Evolutionary conservation across 2,113 vertebrate genomes (phyloP), one percentile per base, ranked within the genome.

Genomic region (Onychostoma macrolepis): DNA sequence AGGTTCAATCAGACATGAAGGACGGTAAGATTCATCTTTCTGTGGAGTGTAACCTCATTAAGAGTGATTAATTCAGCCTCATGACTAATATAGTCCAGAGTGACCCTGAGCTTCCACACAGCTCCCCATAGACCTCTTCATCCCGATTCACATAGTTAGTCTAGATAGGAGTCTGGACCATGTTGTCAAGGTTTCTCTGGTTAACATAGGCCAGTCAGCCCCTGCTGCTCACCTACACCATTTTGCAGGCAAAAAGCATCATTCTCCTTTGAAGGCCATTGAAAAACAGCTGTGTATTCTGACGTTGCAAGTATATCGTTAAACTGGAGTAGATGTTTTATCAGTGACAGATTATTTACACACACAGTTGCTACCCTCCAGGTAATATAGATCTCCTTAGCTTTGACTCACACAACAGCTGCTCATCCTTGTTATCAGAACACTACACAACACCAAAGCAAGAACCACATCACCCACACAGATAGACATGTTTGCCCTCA

Each of bases 21-120:
- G 87, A 88, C 81, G 3, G 76, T 88, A 89, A 88, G 86, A 93
- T 95, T 92, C 88, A 91, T 94, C 92, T 93, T 91, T 88, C 87
- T 89, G 91, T 41, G 88, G 92, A 93, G 92, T 93, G 91, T 91
- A 94, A 92, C 91, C 92, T 94, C 92, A 93, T 95, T 94, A 93
- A 80, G 89, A 93, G 90, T 91, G 93, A 95, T 95, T 92, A 93
- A 94, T 92, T 91, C 88, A 80, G 86, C 69, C 36, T 13, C 19
- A n/a, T 88, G 71, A 88, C 80, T 65, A 88, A 58, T 65, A 7
- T 38, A 88, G 86, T 88, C 86, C 74, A 15, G 77, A 58, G 19
- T 38, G 88, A 78, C 41, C 61, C 77, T 13, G 69, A 80, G 80
- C 87, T 30, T 78, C 48, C 13, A 77, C 13, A 26, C 48, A 30